Evolutionary conservation across 30 jellyfish, hydroid and myxozoan genomes (phyloP), one percentile per base, ranked within the genome.

Genomic region (Rhopilema esculentum): DNA sequence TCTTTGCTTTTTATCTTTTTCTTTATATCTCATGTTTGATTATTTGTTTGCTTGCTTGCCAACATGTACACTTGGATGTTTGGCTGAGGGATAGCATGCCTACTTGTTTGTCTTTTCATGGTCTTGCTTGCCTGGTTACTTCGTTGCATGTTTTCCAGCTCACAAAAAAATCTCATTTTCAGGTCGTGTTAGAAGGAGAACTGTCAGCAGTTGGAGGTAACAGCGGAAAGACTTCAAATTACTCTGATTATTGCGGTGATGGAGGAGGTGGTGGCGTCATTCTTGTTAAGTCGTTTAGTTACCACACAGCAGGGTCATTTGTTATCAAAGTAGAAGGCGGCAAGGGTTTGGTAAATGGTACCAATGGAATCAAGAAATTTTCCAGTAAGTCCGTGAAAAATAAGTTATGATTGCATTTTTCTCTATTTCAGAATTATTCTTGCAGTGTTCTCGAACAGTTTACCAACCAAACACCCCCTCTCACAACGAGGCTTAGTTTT

Each of bases 231-330:
- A 63, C 83, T 2, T 51, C 75, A 21, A 72, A 72, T 40, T 30
- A 29, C 49, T 68, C 93, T n/a, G 83, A 75, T 66, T 80, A 81
- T 85, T 93, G 98, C 48, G 95, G 95, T 8, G 95, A 93, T 49
- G 98, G 98, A 4, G 98, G 98, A 12, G 91, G 95, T 2, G 98
- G 98, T 0, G 98, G 98, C 4, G 49, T 93, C 18, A 75, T 93
- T 15, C 29, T 21, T 20, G 23, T 93, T 18, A 82, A 78, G 26
- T 83, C 96, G 15, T 20, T n/a, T 8, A 66, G 64, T 4, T 18
- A 73, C 27, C 30, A 1, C 2, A 26, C 20, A 19, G 77, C 88
- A 20, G 40, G 33, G 65, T 27, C 64, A 19, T 40, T 83, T 32
- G 29, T 31, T 0, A 6, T 67, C 57, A 23, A 33, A 49, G 91